Evolutionary conservation across 2,888 invertebrate genomes (phyloP).

Genomic region (Cheilosia soror): DNA sequence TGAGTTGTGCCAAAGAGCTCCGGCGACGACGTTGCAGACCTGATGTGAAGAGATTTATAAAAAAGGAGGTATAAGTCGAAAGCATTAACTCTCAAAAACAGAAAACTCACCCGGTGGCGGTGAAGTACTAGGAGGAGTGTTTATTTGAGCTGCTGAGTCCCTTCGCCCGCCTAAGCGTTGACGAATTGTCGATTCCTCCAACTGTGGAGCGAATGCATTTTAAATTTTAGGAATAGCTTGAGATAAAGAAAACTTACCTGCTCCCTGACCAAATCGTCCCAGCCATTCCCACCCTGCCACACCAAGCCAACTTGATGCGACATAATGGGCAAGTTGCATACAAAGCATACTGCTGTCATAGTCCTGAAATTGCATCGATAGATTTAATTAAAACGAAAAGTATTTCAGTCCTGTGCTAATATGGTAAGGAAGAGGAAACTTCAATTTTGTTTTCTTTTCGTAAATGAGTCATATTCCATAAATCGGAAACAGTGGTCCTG

Average conservation of each 20-base stretch:
- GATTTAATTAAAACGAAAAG: conserved; percentile 1
- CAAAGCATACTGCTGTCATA: conserved; percentile 97
- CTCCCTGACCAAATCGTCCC: conserved; percentile 95
- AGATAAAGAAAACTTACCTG: conserved; percentile 84
- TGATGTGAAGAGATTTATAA: conserved; percentile 70
- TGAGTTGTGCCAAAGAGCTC: conserved; percentile 94
- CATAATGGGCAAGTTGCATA: conserved; percentile 97
- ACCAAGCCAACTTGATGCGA: conserved; percentile 97
- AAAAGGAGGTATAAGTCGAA: background rate
- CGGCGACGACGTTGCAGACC: conserved; percentile 90
- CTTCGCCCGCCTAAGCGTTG: conserved; percentile 93
- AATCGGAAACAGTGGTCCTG: no score
- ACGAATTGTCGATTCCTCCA: conserved; percentile 92
- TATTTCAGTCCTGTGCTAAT: background rate
- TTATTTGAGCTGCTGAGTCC: conserved; percentile 96
- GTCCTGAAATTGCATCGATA: conserved; percentile 87
- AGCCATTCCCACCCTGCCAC: conserved; percentile 97
- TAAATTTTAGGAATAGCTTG: background rate
- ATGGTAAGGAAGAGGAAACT: background rate
- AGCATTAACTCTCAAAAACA: no score
- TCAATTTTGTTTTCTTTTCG: background rate
- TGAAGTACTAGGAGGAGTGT: conserved; percentile 92
- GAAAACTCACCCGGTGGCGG: conserved; percentile 83
- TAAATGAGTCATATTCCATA: no score
- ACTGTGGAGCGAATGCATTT: conserved; percentile 70